Evolutionary conservation across 1,140 invertebrate species (phyloP).

Genomic region (Drosophila tsacasi): DNA sequence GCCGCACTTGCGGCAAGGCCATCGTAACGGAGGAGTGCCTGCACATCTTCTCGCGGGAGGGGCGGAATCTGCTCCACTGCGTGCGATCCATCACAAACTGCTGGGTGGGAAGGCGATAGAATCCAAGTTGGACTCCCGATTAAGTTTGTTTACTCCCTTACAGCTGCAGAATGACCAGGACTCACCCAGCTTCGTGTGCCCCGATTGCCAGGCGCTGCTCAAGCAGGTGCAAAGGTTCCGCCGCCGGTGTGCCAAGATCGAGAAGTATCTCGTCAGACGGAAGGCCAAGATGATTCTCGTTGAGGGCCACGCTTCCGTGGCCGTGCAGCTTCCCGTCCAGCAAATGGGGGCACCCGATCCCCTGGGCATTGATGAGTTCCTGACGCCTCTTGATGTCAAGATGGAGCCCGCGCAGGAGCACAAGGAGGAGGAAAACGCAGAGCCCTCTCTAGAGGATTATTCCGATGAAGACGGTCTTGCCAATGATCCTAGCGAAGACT

Average conservation of each 20-base stretch:
- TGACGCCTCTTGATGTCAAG: constrained; percentile 17
- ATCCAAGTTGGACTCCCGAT: not conserved
- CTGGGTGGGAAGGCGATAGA: constrained; percentile 40
- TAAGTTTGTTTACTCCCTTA: constrained; percentile 1
- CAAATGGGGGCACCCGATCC: constrained; percentile 39
- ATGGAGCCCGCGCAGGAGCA: constrained; percentile 13
- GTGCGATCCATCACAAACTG: constrained; percentile 62
- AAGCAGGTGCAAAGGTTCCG: constrained; percentile 54
- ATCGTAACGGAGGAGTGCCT: constrained; percentile 38
- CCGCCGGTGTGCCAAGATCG: constrained; percentile 62
- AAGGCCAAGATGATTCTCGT: constrained; percentile 20
- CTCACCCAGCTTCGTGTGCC: constrained; percentile 48
- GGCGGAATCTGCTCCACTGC: constrained; percentile 35
- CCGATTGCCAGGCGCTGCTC: constrained; percentile 51
- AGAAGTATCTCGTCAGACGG: constrained; percentile 49
- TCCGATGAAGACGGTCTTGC: constrained; percentile 11
- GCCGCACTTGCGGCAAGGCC: constrained; percentile 61
- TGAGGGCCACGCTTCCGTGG: not conserved
- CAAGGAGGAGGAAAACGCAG: not conserved
- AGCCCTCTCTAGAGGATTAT: constrained; percentile 5
- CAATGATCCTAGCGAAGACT: constrained; percentile 5
- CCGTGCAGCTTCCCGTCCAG: constrained; percentile 18
- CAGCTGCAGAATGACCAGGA: constrained; percentile 52
- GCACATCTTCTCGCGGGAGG: constrained; percentile 42
- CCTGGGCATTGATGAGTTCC: constrained; percentile 44